phyloP scores from a whole-genome alignment of 2,797 vertebrate genomes.

The Ctenochaetus hawaiiensis region DNA sequence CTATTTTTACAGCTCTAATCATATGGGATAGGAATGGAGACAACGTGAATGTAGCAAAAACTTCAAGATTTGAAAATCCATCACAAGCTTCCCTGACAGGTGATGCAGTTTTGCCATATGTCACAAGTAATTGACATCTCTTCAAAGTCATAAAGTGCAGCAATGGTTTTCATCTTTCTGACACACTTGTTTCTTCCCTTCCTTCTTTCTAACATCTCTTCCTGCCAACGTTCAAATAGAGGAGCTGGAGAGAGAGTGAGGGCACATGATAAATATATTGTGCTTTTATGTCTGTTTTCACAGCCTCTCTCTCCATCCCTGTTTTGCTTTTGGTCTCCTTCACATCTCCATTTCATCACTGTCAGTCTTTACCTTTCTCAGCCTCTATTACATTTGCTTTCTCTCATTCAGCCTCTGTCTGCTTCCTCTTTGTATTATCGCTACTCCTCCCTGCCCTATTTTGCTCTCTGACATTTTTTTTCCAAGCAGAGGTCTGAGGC shows the following conservation, averaged over 20 bases:
- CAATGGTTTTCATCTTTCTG: slow-evolving; percentile 12
- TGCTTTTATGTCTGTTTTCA: slow-evolving; percentile 28
- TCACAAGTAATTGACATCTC: slow-evolving; percentile 47
- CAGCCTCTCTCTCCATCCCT: slow-evolving; percentile 4
- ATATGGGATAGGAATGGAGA: slow-evolving; percentile 18
- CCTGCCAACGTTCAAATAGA: slow-evolving; percentile 22
- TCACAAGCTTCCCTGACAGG: slow-evolving; percentile 15
- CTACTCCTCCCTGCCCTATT: slow-evolving; percentile 5
- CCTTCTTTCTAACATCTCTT: slow-evolving; percentile 21
- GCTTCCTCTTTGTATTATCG: slow-evolving; percentile 38
- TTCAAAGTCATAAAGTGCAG: slow-evolving; percentile 36
- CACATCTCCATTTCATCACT: slow-evolving; percentile 46
- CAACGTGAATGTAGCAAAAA: not conserved
- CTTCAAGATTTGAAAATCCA: slow-evolving; percentile 25
- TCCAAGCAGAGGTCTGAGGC: slow-evolving; percentile 51
- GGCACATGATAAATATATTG: slow-evolving; percentile 12
- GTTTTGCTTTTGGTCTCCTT: slow-evolving; percentile 25
- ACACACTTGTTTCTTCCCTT: slow-evolving; percentile 28
- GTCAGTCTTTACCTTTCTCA: slow-evolving; percentile 28
- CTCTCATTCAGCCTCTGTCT: slow-evolving; percentile 35
- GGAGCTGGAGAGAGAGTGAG: slow-evolving; percentile 1
- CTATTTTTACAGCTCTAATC: slow-evolving; percentile 20
- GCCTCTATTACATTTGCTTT: slow-evolving; percentile 33
- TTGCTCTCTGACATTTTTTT: slow-evolving; percentile 30
- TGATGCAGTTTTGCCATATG: slow-evolving; percentile 23